A percentile compares a stretch with the other conserved stretches of the same genome.
These are phyloP conservation scores for Donacobius atricapilla DNA, from an alignment of 2,113 vertebrate species.

Conservation along the genomic window DNA sequence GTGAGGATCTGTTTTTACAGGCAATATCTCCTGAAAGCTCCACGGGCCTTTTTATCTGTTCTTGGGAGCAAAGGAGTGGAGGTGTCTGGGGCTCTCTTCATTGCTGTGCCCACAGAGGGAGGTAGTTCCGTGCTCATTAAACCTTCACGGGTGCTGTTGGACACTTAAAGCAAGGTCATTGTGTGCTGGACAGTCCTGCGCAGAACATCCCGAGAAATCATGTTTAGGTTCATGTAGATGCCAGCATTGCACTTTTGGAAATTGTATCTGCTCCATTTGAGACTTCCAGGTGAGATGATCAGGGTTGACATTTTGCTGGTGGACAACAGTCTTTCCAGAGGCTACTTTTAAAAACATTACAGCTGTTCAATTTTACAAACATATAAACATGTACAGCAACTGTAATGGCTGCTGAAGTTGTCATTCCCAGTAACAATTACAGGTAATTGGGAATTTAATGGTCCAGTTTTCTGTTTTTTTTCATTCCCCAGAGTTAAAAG, in stretches of 20 bases:
- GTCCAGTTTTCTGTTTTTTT: background rate
- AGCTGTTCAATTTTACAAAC: background rate
- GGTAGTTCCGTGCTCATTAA: background rate
- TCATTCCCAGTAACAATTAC: background rate
- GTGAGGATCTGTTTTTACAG: background rate
- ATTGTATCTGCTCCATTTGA: background rate
- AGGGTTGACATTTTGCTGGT: background rate
- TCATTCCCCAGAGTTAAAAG: background rate
- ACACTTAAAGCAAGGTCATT: background rate
- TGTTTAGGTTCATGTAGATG: background rate
- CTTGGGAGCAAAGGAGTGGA: background rate
- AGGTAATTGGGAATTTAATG: background rate
- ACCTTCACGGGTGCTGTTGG: rapidly evolving
- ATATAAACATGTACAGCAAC: background rate
- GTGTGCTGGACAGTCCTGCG: background rate
- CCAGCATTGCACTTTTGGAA: background rate
- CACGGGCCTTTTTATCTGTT: background rate
- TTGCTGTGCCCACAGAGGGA: rapidly evolving
- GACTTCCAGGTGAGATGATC: background rate
- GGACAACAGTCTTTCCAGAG: background rate
- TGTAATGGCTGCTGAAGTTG: background rate
- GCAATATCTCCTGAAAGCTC: rapidly evolving
- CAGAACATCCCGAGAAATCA: background rate
- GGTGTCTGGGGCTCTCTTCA: background rate
- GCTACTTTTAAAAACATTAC: background rate